Conservation (phyloP, 2,113 vertebrate genomes). For the Rhizomys pruinosus region DNA sequence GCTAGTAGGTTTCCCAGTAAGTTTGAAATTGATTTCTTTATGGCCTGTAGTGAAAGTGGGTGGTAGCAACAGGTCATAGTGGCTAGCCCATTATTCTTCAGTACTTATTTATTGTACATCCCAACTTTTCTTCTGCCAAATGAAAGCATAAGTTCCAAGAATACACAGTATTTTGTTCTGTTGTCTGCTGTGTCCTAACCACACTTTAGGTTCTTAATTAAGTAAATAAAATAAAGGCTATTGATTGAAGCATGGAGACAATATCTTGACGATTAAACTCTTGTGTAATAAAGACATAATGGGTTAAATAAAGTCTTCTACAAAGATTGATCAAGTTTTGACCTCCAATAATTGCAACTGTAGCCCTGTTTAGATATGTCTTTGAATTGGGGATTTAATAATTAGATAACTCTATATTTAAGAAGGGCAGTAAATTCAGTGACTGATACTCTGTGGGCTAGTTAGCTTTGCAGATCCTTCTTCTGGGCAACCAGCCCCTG, state of each 20-base stretch:
- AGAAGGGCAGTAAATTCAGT: neutral
- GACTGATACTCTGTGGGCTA: too few species aligned
- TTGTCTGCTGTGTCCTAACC: neutral
- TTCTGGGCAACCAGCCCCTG: too few species aligned
- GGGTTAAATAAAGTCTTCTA: neutral
- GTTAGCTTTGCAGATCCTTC: too few species aligned
- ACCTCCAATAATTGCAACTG: neutral
- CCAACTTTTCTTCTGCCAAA: neutral
- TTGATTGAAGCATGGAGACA: neutral
- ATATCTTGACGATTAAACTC: neutral
- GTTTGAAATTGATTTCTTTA: neutral
- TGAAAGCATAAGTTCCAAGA: neutral
- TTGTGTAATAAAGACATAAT: neutral
- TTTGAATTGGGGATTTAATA: neutral
- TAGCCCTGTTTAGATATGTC: neutral
- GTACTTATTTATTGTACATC: neutral
- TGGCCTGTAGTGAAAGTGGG: neutral
- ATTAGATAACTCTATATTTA: neutral
- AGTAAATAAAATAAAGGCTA: neutral
- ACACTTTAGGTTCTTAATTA: neutral
- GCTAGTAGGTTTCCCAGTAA: neutral
- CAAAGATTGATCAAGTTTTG: neutral
- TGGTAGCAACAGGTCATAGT: neutral
- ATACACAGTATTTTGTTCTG: neutral
- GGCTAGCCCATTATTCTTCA: neutral